These are phyloP conservation scores for Chrysochloris asiatica DNA, from an alignment of 2,113 vertebrate species.

Conservation along the genomic window DNA sequence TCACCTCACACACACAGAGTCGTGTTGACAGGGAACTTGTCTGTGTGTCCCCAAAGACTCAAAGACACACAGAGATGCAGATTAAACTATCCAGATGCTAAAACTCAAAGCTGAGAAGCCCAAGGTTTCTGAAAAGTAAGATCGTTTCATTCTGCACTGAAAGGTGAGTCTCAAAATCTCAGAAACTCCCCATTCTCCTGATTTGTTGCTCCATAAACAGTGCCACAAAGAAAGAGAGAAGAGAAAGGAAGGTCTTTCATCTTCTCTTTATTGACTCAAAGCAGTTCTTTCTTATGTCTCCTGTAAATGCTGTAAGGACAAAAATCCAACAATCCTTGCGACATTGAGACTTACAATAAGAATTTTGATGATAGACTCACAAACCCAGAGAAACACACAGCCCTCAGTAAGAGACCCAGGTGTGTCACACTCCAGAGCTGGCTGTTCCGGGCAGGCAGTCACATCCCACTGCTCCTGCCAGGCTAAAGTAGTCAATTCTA, in stretches of 20 bases:
- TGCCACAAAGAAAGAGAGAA: fast-evolving
- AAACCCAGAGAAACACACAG: neutral
- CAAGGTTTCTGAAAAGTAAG: neutral
- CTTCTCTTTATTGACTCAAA: neutral
- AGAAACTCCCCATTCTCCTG: neutral
- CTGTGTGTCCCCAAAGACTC: neutral
- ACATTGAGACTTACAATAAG: neutral
- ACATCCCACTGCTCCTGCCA: neutral
- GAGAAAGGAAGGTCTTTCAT: too few species aligned
- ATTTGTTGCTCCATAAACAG: neutral
- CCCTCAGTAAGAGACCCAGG: neutral
- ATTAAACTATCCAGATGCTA: neutral
- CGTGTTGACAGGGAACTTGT: neutral
- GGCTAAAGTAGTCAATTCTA: neutral
- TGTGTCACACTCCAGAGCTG: neutral
- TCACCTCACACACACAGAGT: neutral
- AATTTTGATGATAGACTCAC: neutral
- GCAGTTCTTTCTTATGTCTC: neutral
- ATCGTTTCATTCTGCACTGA: fast-evolving
- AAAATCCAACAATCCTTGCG: neutral
- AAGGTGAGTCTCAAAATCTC: neutral
- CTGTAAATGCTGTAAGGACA: slow-evolving; percentile 10
- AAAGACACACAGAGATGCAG: neutral
- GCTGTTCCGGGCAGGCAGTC: neutral
- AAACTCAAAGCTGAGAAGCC: neutral